Conservation (phyloP, 1,140 invertebrate genomes). For the Aphidius gifuensis region DNA sequence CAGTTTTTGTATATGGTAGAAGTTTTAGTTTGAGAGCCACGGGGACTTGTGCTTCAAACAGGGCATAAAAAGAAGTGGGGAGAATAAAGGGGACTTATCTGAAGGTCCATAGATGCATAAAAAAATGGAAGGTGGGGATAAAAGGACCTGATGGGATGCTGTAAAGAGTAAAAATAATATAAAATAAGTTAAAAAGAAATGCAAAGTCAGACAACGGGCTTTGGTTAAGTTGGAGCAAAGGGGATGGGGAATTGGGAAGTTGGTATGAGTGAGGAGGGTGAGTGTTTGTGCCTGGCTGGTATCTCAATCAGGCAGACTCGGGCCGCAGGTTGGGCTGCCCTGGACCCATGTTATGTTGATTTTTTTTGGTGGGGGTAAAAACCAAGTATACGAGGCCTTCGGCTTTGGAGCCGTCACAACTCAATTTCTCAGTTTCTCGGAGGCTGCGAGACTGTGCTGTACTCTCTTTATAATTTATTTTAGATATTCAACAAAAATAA, state of each 20-base stretch:
- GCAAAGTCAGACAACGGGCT: too few relatives aligned
- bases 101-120: too few relatives aligned
- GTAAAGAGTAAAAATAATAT: neutral
- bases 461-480: neutral
- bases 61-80: too few relatives aligned
- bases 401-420: slow-evolving; percentile 49
- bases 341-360: slow-evolving; percentile 29
- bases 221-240: neutral
- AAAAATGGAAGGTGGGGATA: too few relatives aligned
- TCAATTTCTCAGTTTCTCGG: slow-evolving; percentile 49
- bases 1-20: too few relatives aligned
- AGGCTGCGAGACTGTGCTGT: slow-evolving; percentile 32
- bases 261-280: slow-evolving; percentile 20
- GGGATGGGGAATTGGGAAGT: slow-evolving; percentile 25
- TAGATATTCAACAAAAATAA: neutral
- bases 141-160: neutral
- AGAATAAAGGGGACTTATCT: too few relatives aligned
- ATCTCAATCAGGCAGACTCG: slow-evolving; percentile 49
- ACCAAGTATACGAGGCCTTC: slow-evolving; percentile 35
- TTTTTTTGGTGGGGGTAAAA: slow-evolving; percentile 30
- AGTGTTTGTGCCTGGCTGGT: slow-evolving; percentile 45
- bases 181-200: neutral
- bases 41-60: too few relatives aligned
- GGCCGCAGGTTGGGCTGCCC: slow-evolving; percentile 39
- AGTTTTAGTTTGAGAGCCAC: too few relatives aligned